Evolutionary conservation across 2,888 invertebrate genomes (phyloP), one percentile per base, ranked within the genome.

Genomic region (Pherbina coryleti): DNA sequence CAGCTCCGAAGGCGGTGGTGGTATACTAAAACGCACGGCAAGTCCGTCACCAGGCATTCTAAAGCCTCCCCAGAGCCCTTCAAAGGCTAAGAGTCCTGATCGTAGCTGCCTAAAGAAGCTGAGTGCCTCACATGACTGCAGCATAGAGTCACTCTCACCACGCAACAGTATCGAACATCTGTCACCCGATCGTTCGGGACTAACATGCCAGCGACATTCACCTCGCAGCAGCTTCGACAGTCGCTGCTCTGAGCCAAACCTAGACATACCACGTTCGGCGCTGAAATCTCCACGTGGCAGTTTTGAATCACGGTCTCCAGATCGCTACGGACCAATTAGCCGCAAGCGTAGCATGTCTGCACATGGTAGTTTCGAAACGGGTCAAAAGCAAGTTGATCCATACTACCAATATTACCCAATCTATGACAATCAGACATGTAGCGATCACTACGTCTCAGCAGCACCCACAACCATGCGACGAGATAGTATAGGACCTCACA

Each of bases 301-400:
- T 62, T 86, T 87, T 69, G 87, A 88, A n/a, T 84, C 85, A 1
- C 84, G 86, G 25, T 86, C 86, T 0, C 85, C 87, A 3, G 87
- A 86, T 31, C 84, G 86, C 11, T 80, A 77, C 51, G 72, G 80
- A 5, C 78, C 74, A 5, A 73, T 51, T 9, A 82, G 85, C 1
- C 86, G 89, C 1, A 89, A 89, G 79, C 86, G 90, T 7, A 90
- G 90, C 82, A 86, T 88, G 82, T 90, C 90, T 9, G 90, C 89
- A 1, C 90, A 90, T 34, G 89, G 88, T 28, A 89, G 89, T 78
- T 87, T 89, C 34, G 89, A 90, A 55, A 88, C 86, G 11, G 83
- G 80, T 7, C 82, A 82, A 5, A 62, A 80, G 28, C 66, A 75
- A 1, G 79, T 79, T 25, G 90, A 90, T 77, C 85, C 88, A 64